Percentiles rank a stretch among this genome's conserved stretches.
Conservation (phyloP, 2,888 invertebrate species). For the Osmoderma eremita region DNA sequence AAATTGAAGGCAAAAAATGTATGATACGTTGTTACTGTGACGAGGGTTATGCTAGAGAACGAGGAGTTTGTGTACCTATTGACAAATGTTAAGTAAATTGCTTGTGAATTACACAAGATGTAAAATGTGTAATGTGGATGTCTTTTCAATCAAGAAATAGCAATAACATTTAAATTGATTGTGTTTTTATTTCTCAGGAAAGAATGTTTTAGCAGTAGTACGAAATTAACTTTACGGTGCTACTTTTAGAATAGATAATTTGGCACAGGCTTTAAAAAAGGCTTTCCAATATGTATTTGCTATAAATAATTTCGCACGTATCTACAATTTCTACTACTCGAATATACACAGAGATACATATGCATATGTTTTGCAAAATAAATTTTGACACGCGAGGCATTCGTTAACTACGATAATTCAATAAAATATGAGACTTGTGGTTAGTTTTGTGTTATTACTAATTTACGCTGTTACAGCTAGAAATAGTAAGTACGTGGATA, state of each 20-base stretch:
- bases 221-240: no score
- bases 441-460: no score
- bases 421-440: background rate
- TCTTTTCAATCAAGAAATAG: no score
- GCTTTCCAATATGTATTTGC: background rate
- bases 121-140: no score
- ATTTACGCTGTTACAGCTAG: background rate
- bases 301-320: constrained; percentile 23
- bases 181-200: no score
- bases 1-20: constrained; percentile 42
- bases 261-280: no score
- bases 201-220: no score
- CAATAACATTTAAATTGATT: no score
- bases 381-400: background rate
- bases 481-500: background rate
- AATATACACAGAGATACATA: background rate
- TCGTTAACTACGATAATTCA: background rate
- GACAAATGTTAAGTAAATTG: constrained; percentile 29
- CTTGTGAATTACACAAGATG: no score
- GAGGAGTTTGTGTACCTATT: constrained; percentile 42
- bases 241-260: no score
- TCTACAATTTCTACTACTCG: no score
- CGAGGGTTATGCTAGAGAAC: constrained; percentile 45
- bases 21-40: constrained; percentile 45
- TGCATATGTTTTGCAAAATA: no score